These are phyloP conservation scores for Albula goreensis DNA, from an alignment of 2,113 vertebrate genomes.

Conservation along the genomic window DNA sequence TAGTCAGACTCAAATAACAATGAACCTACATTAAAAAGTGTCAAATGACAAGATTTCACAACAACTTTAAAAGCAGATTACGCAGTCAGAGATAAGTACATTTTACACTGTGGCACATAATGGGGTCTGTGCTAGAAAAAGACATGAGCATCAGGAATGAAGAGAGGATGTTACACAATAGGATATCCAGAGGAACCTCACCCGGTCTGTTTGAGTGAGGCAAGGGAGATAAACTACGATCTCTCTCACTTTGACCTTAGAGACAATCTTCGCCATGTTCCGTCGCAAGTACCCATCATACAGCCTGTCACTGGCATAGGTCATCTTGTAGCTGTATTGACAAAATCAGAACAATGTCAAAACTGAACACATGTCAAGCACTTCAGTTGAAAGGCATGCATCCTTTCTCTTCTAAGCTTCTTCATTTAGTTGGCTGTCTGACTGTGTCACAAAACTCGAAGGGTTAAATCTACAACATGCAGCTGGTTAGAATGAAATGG, in stretches of 20 bases:
- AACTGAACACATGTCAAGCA: background rate
- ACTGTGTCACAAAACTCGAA: too few species aligned
- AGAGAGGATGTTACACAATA: background rate
- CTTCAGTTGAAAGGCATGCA: background rate
- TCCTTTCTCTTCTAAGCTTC: background rate
- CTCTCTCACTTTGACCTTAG: conserved; percentile 55
- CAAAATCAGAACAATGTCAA: background rate
- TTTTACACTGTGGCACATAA: too few species aligned
- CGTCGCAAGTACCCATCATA: conserved; percentile 59
- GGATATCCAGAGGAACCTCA: conserved; percentile 31
- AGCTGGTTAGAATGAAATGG: background rate
- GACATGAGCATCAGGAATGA: too few species aligned
- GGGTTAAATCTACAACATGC: background rate
- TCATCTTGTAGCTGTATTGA: conserved; percentile 55
- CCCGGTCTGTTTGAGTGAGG: conserved; percentile 65
- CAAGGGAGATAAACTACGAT: conserved; percentile 60
- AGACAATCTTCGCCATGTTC: conserved; percentile 51
- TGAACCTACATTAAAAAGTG: too few species aligned
- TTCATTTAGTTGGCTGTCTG: background rate
- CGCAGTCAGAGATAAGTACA: too few species aligned
- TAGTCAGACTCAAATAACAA: too few species aligned
- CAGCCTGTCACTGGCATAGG: conserved; percentile 57
- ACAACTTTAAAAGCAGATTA: too few species aligned
- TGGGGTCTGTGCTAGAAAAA: too few species aligned
- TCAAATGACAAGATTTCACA: too few species aligned